Percentiles rank a stretch among this genome's conserved stretches.
Evolutionary conservation across 1,140 invertebrate genomes (phyloP).

Genomic region (Hetaerina americana): DNA sequence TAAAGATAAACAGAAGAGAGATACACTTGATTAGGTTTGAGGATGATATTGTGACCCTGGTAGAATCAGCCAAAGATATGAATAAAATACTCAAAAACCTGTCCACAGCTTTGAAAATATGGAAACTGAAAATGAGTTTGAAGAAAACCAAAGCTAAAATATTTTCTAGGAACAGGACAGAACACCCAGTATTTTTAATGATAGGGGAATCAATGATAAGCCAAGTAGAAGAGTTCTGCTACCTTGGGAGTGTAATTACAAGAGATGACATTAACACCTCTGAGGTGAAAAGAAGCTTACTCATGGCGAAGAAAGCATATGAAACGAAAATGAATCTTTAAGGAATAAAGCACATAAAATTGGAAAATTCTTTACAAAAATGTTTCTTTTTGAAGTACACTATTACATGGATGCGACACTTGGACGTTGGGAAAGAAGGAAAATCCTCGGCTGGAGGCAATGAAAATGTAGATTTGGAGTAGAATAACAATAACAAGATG

Average conservation of each 20-base stretch:
- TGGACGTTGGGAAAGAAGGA: background rate
- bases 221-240: background rate
- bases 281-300: background rate
- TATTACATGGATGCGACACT: background rate
- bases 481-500: background rate
- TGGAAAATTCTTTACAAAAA: too few relatives aligned
- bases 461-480: too few relatives aligned
- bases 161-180: background rate
- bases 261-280: background rate
- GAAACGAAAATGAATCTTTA: background rate
- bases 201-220: background rate
- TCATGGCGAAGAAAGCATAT: background rate
- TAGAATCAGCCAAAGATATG: background rate
- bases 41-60: background rate
- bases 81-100: background rate
- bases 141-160: background rate
- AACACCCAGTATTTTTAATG: background rate
- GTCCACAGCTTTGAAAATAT: background rate
- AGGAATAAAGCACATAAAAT: background rate
- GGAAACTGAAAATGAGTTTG: background rate
- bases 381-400: background rate
- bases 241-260: background rate
- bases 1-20: background rate
- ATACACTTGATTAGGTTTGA: slow-evolving; percentile 1
- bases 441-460: background rate